phyloP scores from a whole-genome alignment of 2,888 invertebrate genomes.

The Troides oblongomaculatus region DNA sequence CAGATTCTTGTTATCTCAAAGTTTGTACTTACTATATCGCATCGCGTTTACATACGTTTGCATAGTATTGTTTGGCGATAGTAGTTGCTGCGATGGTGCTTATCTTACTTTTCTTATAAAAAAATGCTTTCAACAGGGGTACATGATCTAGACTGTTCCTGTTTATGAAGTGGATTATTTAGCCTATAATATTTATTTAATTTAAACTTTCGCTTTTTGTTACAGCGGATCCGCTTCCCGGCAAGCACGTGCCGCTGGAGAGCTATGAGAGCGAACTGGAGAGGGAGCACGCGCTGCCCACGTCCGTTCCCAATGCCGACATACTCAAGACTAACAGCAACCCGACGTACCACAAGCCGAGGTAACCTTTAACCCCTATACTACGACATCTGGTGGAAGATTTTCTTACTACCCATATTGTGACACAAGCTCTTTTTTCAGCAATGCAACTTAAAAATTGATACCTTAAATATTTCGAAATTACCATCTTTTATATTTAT shows the following conservation, averaged over 20 bases:
- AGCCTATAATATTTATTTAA: neutral
- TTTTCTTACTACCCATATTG: neutral
- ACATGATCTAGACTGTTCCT: no score
- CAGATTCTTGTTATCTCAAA: no score
- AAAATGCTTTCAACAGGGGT: neutral
- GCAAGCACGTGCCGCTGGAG: slow-evolving; percentile 77
- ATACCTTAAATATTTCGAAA: neutral
- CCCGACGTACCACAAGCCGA: slow-evolving; percentile 87
- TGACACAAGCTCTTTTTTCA: neutral
- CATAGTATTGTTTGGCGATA: no score
- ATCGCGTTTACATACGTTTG: no score
- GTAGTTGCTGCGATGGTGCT: no score
- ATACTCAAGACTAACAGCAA: slow-evolving; percentile 88
- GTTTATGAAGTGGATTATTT: neutral
- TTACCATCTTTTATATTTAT: no score
- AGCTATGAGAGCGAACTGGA: slow-evolving; percentile 86
- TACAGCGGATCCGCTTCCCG: slow-evolving; percentile 76
- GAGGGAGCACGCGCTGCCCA: slow-evolving; percentile 86
- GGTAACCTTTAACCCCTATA: slow-evolving; percentile 49
- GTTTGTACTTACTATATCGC: no score
- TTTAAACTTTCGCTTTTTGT: slow-evolving; percentile 38
- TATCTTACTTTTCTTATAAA: neutral
- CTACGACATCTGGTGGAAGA: neutral
- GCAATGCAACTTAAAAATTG: neutral
- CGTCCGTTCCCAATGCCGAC: slow-evolving; percentile 88